Evolutionary conservation across 2,888 invertebrate genomes (phyloP).

Genomic region (Apotomis betuletana): DNA sequence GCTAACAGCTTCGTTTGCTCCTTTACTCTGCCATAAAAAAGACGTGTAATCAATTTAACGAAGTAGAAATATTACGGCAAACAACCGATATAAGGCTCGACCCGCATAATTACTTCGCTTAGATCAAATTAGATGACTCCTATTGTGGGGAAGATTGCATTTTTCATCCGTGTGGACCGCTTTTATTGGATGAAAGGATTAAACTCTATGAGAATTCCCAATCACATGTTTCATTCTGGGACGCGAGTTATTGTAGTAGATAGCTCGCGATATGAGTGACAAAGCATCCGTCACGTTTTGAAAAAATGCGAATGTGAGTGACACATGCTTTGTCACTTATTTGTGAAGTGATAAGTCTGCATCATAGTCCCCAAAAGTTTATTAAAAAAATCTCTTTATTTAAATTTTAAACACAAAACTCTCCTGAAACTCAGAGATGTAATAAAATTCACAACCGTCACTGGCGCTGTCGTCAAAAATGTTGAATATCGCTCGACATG

Average conservation of each 20-base stretch:
- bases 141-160: conserved; percentile 27
- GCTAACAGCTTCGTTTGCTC: neutral
- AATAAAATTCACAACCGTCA: too few relatives aligned
- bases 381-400: too few relatives aligned
- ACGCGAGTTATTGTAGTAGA: neutral
- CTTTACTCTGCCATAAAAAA: neutral
- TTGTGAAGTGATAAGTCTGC: too few relatives aligned
- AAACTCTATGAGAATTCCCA: conserved; percentile 4
- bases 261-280: neutral
- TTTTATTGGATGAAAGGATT: conserved; percentile 23
- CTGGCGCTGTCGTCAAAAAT: too few relatives aligned
- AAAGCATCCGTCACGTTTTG: too few relatives aligned
- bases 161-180: conserved; percentile 24
- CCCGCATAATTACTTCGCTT: conserved; percentile 9
- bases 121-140: conserved; percentile 17
- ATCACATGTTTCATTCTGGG: conserved; percentile 7
- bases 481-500: too few relatives aligned
- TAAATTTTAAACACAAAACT: too few relatives aligned
- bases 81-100: neutral
- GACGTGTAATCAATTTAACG: conserved; percentile 17
- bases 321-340: too few relatives aligned
- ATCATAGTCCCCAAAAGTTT: too few relatives aligned
- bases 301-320: too few relatives aligned
- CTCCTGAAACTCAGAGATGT: too few relatives aligned
- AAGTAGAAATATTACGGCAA: conserved; percentile 19